These are phyloP conservation scores for Ochropleura plecta DNA, from an alignment of 2,888 invertebrate species.

Conservation along the genomic window DNA sequence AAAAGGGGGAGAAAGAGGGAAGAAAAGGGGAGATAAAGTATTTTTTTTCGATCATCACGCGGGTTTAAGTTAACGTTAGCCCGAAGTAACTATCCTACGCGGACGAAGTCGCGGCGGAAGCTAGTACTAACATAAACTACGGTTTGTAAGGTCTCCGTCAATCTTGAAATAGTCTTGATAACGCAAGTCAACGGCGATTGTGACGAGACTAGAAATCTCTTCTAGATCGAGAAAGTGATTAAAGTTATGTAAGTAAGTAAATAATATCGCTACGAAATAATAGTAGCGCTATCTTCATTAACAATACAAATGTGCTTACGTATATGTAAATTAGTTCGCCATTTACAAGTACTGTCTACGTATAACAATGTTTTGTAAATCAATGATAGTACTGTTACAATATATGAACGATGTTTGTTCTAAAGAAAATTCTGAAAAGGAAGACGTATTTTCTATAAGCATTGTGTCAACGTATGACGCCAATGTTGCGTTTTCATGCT, in stretches of 20 bases:
- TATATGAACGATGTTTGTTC: constrained; percentile 6
- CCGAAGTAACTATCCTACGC: too few species aligned
- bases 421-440: constrained; percentile 41
- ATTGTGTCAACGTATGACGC: constrained; percentile 11
- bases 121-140: too few species aligned
- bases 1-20: too few species aligned
- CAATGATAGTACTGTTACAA: constrained; percentile 33
- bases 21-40: too few species aligned
- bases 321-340: constrained; percentile 19
- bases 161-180: background rate
- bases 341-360: constrained; percentile 46
- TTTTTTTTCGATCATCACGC: too few species aligned
- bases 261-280: constrained; percentile 9
- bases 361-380: constrained; percentile 46
- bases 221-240: background rate
- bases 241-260: background rate
- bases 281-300: background rate
- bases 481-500: constrained; percentile 14
- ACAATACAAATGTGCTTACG: background rate
- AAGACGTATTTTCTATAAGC: constrained; percentile 44
- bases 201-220: constrained; percentile 4
- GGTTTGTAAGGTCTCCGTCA: too few species aligned
- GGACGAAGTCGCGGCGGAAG: too few species aligned
- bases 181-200: background rate
- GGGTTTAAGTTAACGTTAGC: too few species aligned